A percentile compares a stretch with the other conserved stretches of the same genome.
These are phyloP conservation scores for Danio aesculapii DNA, from an alignment of 2,797 vertebrate genomes.

Conservation along the genomic window DNA sequence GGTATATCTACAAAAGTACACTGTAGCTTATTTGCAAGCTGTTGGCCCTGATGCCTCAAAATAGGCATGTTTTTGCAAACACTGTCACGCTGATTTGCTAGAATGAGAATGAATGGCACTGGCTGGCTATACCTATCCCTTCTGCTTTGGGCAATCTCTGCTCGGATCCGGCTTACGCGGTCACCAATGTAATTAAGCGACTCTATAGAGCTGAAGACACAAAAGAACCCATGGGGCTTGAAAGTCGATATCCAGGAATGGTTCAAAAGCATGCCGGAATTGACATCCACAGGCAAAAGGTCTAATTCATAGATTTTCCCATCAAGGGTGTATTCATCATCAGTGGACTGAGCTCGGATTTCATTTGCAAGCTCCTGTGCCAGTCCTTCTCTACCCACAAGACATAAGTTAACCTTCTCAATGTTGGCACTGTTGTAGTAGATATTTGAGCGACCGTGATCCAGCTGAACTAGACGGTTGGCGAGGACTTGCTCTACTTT, in stretches of 20 bases:
- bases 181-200: slow-evolving; percentile 96
- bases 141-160: slow-evolving; percentile 90
- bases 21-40: slow-evolving; percentile 97
- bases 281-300: slow-evolving; percentile 93
- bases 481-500: slow-evolving; percentile 96
- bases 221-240: slow-evolving; percentile 98
- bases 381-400: slow-evolving; percentile 96
- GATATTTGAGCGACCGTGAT: slow-evolving; percentile 89
- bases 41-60: slow-evolving; percentile 96
- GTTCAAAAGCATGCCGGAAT: slow-evolving; percentile 91
- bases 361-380: slow-evolving; percentile 97
- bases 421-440: slow-evolving; percentile 95
- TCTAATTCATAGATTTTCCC: slow-evolving; percentile 99
- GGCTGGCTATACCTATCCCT: slow-evolving; percentile 91
- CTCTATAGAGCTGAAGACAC: slow-evolving; percentile 98
- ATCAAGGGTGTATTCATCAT: slow-evolving; percentile 98
- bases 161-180: slow-evolving; percentile 93
- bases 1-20: slow-evolving; percentile 98
- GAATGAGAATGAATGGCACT: slow-evolving; percentile 94
- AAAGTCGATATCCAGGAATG: slow-evolving; percentile 92
- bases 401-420: slow-evolving; percentile 97
- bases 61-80: slow-evolving; percentile 96
- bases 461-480: slow-evolving; percentile 91
- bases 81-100: slow-evolving; percentile 95
- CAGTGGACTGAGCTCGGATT: slow-evolving; percentile 96